These are phyloP conservation scores for Lagria hirta DNA, from an alignment of 2,888 invertebrate genomes.

Conservation along the genomic window DNA sequence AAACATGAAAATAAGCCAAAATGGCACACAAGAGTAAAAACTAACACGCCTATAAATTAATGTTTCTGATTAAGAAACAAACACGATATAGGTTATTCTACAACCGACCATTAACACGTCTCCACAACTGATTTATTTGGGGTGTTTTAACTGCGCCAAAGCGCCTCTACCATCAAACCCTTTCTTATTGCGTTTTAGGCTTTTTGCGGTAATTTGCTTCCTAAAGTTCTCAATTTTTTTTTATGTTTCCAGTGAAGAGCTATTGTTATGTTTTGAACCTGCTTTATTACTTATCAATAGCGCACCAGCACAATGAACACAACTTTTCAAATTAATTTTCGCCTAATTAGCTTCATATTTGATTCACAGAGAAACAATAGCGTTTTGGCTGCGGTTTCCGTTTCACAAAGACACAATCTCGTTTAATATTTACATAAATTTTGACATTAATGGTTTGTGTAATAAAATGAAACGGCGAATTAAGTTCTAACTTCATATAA, in stretches of 20 bases:
- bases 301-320: constrained; percentile 21
- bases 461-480: too few relatives aligned
- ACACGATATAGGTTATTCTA: constrained; percentile 15
- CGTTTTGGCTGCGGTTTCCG: too few relatives aligned
- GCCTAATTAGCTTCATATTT: constrained; percentile 28
- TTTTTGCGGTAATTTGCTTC: constrained; percentile 16
- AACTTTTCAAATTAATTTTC: constrained; percentile 28
- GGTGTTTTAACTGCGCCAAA: constrained; percentile 9
- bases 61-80: constrained; percentile 35
- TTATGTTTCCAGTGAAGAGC: constrained; percentile 9
- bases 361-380: too few relatives aligned
- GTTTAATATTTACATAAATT: too few relatives aligned
- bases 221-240: constrained; percentile 18
- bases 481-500: too few relatives aligned
- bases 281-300: constrained; percentile 27
- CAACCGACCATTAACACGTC: constrained; percentile 11
- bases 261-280: constrained; percentile 16
- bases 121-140: constrained; percentile 7
- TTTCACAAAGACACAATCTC: too few relatives aligned
- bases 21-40: constrained; percentile 26
- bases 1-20: constrained; percentile 34
- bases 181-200: constrained; percentile 15
- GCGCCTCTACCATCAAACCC: constrained; percentile 10
- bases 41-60: constrained; percentile 34
- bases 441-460: too few relatives aligned